phyloP scores from a whole-genome alignment of 1,140 invertebrate species.

The Himalopsyche phryganea region DNA sequence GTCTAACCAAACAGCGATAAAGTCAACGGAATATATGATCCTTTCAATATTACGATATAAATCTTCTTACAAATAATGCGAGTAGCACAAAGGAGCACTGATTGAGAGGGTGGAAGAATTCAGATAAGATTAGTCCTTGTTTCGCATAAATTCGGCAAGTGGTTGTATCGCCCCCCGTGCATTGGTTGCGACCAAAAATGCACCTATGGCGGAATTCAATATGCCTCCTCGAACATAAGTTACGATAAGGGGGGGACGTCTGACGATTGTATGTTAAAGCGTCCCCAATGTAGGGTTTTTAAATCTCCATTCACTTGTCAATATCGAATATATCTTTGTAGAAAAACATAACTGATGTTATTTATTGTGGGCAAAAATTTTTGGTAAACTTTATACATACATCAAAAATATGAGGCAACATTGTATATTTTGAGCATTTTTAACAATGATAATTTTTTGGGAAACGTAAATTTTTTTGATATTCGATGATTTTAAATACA shows the following conservation, averaged over 20 bases:
- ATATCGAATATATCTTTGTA: background rate
- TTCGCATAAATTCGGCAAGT: conserved; percentile 28
- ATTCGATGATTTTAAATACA: too few relatives aligned
- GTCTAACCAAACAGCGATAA: conserved; percentile 2
- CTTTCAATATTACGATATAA: conserved; percentile 34
- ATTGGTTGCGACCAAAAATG: background rate
- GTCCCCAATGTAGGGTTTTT: too few relatives aligned
- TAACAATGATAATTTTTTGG: too few relatives aligned
- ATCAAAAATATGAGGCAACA: too few relatives aligned
- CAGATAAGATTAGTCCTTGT: conserved; percentile 35
- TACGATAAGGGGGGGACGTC: background rate
- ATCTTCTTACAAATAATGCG: conserved; percentile 33
- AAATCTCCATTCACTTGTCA: background rate
- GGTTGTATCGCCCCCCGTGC: conserved; percentile 9
- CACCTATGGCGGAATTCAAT: conserved; percentile 18
- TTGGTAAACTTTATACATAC: too few relatives aligned
- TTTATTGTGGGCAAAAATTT: too few relatives aligned
- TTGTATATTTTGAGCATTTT: too few relatives aligned
- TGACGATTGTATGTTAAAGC: background rate
- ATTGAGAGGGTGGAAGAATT: conserved; percentile 28
- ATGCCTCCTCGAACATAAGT: conserved; percentile 8
- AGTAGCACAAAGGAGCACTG: conserved; percentile 27
- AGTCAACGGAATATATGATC: conserved; percentile 18
- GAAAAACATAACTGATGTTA: background rate
- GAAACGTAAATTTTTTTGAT: too few relatives aligned